Evolutionary conservation across 2,797 vertebrate genomes (phyloP).

Genomic region (Emys orbicularis): DNA sequence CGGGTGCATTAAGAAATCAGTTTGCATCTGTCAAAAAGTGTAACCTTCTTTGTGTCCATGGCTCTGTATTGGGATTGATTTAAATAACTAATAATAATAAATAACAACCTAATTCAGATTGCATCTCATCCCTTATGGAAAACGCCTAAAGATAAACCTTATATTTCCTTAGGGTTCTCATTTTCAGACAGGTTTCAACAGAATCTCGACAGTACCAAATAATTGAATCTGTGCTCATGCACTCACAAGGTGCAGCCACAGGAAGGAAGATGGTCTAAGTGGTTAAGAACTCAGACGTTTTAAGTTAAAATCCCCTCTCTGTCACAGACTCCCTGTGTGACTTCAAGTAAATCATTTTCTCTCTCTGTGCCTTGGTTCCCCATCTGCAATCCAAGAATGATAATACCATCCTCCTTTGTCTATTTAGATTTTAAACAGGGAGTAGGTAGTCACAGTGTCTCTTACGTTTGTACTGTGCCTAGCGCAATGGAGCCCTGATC

Average conservation of each 20-base stretch:
- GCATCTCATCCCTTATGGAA: conserved; percentile 54
- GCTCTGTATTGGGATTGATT: conserved; percentile 58
- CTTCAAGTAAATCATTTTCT: conserved; percentile 75
- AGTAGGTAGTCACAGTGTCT: background rate
- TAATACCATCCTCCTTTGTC: background rate
- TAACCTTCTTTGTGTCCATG: conserved; percentile 61
- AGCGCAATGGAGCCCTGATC: background rate
- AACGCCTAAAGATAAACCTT: conserved; percentile 46
- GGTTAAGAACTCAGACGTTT: conserved; percentile 58
- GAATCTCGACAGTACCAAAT: conserved; percentile 54
- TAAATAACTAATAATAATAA: conserved; percentile 71
- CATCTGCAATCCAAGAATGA: background rate
- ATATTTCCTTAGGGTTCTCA: conserved; percentile 71
- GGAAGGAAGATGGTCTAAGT: background rate
- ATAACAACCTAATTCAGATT: conserved; percentile 72
- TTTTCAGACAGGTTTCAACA: conserved; percentile 53
- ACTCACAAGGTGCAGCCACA: conserved; percentile 60
- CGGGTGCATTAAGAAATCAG: conserved; percentile 66
- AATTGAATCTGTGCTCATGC: conserved; percentile 46
- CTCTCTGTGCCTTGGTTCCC: conserved; percentile 48
- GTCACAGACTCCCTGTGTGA: conserved; percentile 58
- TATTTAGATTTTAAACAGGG: background rate
- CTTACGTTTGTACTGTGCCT: background rate
- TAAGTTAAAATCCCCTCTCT: conserved; percentile 72
- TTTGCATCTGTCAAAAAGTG: conserved; percentile 61